Percentiles rank a stretch among this genome's conserved stretches.
Conservation (phyloP, 2,888 invertebrate genomes). For the Gymnosoma rotundatum region DNA sequence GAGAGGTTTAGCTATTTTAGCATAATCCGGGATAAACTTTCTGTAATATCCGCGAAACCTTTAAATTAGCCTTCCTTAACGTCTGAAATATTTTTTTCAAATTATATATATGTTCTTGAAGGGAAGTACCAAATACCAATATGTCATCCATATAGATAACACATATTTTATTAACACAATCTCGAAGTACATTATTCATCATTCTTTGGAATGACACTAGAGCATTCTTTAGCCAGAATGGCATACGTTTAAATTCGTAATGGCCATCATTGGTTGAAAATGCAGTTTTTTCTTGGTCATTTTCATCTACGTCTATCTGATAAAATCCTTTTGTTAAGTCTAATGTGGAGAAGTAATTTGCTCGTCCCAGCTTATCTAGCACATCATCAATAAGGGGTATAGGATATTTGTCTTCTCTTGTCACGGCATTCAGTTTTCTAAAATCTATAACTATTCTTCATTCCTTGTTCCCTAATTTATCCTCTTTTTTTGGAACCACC, state of each 20-base stretch:
- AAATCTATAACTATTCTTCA: slow-evolving; percentile 4
- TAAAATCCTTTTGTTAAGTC: slow-evolving; percentile 7
- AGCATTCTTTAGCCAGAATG: background rate
- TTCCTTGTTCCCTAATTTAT: background rate
- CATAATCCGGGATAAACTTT: slow-evolving; percentile 63
- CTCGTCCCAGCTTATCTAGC: background rate
- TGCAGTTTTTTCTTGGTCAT: slow-evolving; percentile 1
- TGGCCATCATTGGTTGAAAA: background rate
- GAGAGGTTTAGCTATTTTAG: slow-evolving; percentile 56
- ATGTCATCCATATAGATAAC: background rate
- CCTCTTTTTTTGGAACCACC: background rate
- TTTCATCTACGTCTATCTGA: background rate
- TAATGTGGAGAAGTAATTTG: background rate
- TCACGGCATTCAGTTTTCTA: background rate
- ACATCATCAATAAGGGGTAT: background rate
- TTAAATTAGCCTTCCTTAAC: background rate
- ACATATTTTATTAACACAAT: background rate
- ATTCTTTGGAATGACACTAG: no score
- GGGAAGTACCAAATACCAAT: background rate
- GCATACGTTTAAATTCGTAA: background rate
- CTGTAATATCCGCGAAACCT: slow-evolving; percentile 57
- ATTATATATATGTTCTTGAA: no score
- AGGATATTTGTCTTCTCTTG: background rate
- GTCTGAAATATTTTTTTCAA: no score
- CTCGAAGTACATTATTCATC: no score